Conservation (phyloP, 2,797 vertebrate genomes). For the Falco peregrinus region DNA sequence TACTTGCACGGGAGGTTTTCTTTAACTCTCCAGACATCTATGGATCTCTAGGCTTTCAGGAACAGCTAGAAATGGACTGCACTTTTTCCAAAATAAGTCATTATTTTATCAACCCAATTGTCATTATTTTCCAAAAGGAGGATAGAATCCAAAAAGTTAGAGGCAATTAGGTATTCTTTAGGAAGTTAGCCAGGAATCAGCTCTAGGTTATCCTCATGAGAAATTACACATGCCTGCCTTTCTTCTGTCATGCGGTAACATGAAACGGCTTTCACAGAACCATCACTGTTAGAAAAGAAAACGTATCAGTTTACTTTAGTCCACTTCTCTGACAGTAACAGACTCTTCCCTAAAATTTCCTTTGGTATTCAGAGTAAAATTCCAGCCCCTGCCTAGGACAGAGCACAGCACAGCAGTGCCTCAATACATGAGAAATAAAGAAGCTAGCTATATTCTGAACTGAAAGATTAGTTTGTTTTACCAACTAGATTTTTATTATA, state of each 20-base stretch:
- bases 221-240: not conserved
- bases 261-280: not conserved
- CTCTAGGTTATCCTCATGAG: not conserved
- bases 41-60: not conserved
- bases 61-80: not conserved
- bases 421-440: not conserved
- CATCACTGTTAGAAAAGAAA: not conserved
- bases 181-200: conserved; percentile 1
- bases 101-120: conserved; percentile 9
- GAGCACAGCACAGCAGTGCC: not conserved
- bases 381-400: not conserved
- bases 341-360: not conserved
- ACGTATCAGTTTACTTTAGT: not conserved
- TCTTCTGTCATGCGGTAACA: not conserved
- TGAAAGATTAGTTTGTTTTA: not conserved
- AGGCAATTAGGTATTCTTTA: not conserved
- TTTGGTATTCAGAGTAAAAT: not conserved
- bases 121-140: not conserved
- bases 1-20: conserved; percentile 3
- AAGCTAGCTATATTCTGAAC: not conserved
- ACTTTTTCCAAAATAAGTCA: conserved; percentile 6
- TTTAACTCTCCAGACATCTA: not conserved
- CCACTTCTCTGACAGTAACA: not conserved
- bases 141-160: not conserved
- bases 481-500: not conserved